Evolutionary conservation across 2,797 vertebrate genomes (phyloP), one percentile per base, ranked within the genome.

Genomic region (Eidolon dupreanum): DNA sequence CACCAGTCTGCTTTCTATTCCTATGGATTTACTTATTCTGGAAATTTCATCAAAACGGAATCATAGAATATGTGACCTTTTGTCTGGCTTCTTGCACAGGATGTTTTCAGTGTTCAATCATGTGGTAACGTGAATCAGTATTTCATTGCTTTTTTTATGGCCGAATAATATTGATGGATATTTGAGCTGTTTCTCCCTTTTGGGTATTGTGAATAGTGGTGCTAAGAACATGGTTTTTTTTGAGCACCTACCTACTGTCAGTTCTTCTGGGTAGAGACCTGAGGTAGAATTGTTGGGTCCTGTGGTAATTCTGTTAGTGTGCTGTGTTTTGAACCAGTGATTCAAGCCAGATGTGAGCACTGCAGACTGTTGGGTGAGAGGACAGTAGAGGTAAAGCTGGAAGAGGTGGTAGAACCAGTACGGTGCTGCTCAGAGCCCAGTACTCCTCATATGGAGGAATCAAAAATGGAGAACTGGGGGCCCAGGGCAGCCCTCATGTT

Each of bases 21-120:
- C 55, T 36, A 9, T 28, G 12, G 61, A 41, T 82, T 88, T 95
- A 33, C 68, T 10, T 92, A 2, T 68, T 79, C 16, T 90, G n/a
- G 83, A 77, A 78, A 75, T 74, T 91, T 89, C 41, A 75, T 90
- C 24, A 84, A 73, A 90, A 68, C 61, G 43, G 49, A 75, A 22
- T 85, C 13, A 15, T 31, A 71, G 31, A 74, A 16, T 55, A 24
- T 75, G 59, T 49, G 51, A 43, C 13, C 16, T 89, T 95, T 88
- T 36, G 38, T 82, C 2, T 20, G 66, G 49, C 49, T 89, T 88
- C 59, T 82, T 88, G n/a, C 10, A 70, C n/a, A 65, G 79, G 16
- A 31, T 85, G 43, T 87, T 96, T 91, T 95, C 41, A 43, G n/a
- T 75, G 46, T 63, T 86, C 31, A 31, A 26, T 8, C 11, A 53